phyloP scores from a whole-genome alignment of 2,888 invertebrate species.

The Scaptomyza caliginosa region DNA sequence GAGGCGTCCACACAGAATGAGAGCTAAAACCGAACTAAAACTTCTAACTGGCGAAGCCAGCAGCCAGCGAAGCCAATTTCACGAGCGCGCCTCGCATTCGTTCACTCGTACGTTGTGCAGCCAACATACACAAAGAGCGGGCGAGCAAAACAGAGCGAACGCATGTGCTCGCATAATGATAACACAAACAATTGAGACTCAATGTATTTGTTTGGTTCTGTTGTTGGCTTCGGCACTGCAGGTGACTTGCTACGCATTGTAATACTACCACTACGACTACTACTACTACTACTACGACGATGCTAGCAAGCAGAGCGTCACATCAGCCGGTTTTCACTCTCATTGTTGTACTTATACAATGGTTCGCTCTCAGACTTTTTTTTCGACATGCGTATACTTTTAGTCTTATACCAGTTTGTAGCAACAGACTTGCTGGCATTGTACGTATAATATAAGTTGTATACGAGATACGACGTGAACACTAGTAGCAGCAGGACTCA shows the following conservation, averaged over 20 bases:
- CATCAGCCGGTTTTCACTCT: conserved; percentile 34
- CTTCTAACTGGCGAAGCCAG: conserved; percentile 43
- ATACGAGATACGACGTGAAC: too few relatives aligned
- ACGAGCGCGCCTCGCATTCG: conserved; percentile 24
- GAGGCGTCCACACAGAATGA: conserved; percentile 80
- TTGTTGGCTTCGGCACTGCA: conserved; percentile 27
- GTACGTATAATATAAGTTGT: neutral
- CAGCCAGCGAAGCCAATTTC: conserved; percentile 27
- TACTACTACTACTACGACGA: neutral
- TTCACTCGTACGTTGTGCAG: conserved; percentile 25
- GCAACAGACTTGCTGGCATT: neutral
- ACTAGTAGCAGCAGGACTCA: neutral
- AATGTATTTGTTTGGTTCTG: conserved; percentile 18
- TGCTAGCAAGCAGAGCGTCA: conserved; percentile 11
- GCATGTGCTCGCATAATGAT: conserved; percentile 29
- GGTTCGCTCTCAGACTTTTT: neutral
- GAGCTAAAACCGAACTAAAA: conserved; percentile 83
- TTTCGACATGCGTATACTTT: neutral
- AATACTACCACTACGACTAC: neutral
- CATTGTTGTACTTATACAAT: conserved; percentile 24
- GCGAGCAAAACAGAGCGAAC: conserved; percentile 9
- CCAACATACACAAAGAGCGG: conserved; percentile 1
- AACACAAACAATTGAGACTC: conserved; percentile 47
- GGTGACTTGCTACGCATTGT: conserved; percentile 29
- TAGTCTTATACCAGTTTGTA: conserved; percentile 1